Percentiles rank a stretch among this genome's conserved stretches.
Conservation (phyloP, 2,888 invertebrate genomes). For the Pecten maximus region DNA sequence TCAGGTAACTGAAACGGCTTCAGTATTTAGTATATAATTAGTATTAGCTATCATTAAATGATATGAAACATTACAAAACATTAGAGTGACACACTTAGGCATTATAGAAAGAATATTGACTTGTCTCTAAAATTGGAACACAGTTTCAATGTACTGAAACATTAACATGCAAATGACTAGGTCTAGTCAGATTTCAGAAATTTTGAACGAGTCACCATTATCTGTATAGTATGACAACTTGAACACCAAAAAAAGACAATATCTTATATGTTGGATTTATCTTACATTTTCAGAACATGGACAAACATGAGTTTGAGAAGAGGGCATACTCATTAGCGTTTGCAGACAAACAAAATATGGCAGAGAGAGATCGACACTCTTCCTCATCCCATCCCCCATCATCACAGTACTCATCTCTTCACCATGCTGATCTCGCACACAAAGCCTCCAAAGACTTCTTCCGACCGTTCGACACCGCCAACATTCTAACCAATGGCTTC, state of each 20-base stretch:
- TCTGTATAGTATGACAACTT: not conserved
- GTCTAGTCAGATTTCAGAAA: not conserved
- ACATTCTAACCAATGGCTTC: conserved; percentile 62
- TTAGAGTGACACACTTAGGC: too few species aligned
- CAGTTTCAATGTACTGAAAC: too few species aligned
- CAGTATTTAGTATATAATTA: too few species aligned
- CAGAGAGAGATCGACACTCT: conserved; percentile 59
- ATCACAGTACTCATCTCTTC: conserved; percentile 52
- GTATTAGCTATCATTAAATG: too few species aligned
- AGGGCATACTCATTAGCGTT: conserved; percentile 56
- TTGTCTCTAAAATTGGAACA: too few species aligned
- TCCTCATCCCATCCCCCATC: conserved; percentile 62
- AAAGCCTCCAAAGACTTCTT: conserved; percentile 64
- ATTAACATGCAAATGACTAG: too few species aligned
- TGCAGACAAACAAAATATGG: conserved; percentile 56
- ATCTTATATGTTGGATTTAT: not conserved
- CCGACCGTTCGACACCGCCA: conserved; percentile 72
- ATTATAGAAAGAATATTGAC: too few species aligned
- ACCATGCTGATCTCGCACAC: conserved; percentile 56
- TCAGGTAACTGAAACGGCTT: too few species aligned
- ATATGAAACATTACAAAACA: too few species aligned
- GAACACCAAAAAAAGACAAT: not conserved
- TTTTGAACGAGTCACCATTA: not conserved
- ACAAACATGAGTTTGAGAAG: conserved; percentile 51
- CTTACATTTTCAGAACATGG: conserved; percentile 51